These are phyloP conservation scores for Hedychridium roseum DNA, from an alignment of 2,888 invertebrate species.

Conservation along the genomic window DNA sequence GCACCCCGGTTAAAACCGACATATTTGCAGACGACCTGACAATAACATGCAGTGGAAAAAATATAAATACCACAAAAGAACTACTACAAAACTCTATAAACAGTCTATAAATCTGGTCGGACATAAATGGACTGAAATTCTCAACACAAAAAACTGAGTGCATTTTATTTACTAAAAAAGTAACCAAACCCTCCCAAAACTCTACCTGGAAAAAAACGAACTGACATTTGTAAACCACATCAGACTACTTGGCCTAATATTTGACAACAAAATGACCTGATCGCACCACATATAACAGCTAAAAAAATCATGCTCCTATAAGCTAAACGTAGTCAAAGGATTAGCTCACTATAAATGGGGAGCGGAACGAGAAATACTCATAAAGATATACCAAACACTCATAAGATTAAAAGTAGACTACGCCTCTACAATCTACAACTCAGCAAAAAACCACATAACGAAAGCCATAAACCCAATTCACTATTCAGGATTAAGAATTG, in stretches of 20 bases:
- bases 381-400: conserved; percentile 14
- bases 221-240: conserved; percentile 6
- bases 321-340: conserved; percentile 15
- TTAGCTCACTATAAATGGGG: conserved; percentile 15
- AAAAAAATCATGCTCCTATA: conserved; percentile 16
- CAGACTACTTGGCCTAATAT: conserved; percentile 20
- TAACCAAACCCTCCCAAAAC: too few species aligned
- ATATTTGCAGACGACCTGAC: conserved; percentile 28
- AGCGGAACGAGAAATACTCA: conserved; percentile 11
- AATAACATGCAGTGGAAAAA: conserved; percentile 16
- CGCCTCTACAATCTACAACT: conserved; percentile 25
- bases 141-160: conserved; percentile 20
- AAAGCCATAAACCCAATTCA: too few species aligned
- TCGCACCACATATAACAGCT: conserved; percentile 15
- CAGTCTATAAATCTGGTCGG: conserved; percentile 17
- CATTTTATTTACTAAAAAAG: conserved; percentile 10
- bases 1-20: conserved; percentile 11
- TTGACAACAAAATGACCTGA: conserved; percentile 31
- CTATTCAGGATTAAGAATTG: too few species aligned
- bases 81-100: conserved; percentile 22
- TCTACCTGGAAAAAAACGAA: not conserved
- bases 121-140: conserved; percentile 24
- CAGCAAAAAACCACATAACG: conserved; percentile 9
- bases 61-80: conserved; percentile 11
- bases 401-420: conserved; percentile 28